Percentiles rank a stretch among this genome's conserved stretches.
Evolutionary conservation across 2,888 invertebrate genomes (phyloP).

Genomic region (Scaptomyza flava): DNA sequence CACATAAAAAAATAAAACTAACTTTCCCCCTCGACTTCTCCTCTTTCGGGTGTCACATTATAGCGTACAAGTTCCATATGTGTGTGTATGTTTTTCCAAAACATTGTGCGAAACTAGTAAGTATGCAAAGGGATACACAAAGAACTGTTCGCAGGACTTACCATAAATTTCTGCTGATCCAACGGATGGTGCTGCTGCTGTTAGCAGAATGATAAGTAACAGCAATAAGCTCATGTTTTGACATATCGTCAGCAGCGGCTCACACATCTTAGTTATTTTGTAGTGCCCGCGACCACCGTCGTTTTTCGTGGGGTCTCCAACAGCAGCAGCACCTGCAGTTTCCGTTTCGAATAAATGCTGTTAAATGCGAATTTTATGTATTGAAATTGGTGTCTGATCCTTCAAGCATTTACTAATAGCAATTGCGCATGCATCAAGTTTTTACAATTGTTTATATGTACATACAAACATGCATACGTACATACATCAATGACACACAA

Average conservation of each 20-base stretch:
- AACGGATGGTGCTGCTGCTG: slow-evolving; percentile 1
- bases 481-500: slow-evolving; percentile 4
- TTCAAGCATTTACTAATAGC: slow-evolving; percentile 5
- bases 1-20: background rate
- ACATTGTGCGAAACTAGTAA: no score
- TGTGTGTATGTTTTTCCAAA: background rate
- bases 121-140: background rate
- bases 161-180: slow-evolving; percentile 27
- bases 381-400: background rate
- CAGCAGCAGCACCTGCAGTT: slow-evolving; percentile 2
- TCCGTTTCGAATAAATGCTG: background rate
- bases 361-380: background rate
- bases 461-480: background rate
- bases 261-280: slow-evolving; percentile 2
- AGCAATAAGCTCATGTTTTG: slow-evolving; percentile 15
- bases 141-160: slow-evolving; percentile 17
- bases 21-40: background rate
- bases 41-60: background rate
- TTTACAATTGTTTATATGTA: slow-evolving; percentile 1
- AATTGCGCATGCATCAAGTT: slow-evolving; percentile 9
- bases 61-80: no score
- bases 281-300: slow-evolving; percentile 1
- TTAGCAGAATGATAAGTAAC: slow-evolving; percentile 11
- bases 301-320: background rate
- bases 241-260: background rate